Base-by-base conservation (phyloP, 2,113 vertebrate genomes). In the Tricholaema leucomelas region DNA sequence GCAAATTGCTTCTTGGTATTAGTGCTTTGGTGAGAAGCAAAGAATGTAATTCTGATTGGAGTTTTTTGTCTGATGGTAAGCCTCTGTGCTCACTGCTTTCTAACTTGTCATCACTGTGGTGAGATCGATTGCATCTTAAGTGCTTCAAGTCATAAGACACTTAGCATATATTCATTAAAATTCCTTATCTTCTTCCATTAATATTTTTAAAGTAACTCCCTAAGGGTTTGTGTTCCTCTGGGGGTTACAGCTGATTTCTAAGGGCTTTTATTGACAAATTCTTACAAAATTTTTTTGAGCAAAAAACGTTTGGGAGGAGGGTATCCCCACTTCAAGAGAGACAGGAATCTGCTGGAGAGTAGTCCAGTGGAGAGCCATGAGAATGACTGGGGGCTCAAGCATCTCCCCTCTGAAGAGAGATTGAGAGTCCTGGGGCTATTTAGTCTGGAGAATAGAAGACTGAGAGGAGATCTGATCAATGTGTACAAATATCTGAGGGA, bases 1-100 rank as follows among this genome's bases (percentile, higher is more conserved):
- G 85, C 64, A 89, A 96, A 93, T 94, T 91, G 38, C 67, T 91
- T 92, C 91, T 91, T 84, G 28, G 71, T 75, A 88, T 92, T 85
- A 79, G 71, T 87, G 78, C 78, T 95, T 88, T 79, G 87, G 78
- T 92, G 93, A 92, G 87, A 92, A 86, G 90, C 67, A 84, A 81
- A 81, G 71, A 82, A 81, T 81, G 56, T 90, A 86, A 93, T 66
- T 92, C 84, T 93, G 81, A 91, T 92, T 94, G 86, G 82, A 90
- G 80, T 42, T 90, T 92, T 87, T 92, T 83, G 74, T 90, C 76
- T 85, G 85, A 94, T 89, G 79, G 66, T 64, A 84, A 93, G 58
- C 66, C 79, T 85, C 64, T 77, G 44, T 66, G 85, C 85, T 90
- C 48, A 12, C 64, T 77, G 85, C 85, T 92, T 76, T 65, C 90